phyloP scores from a whole-genome alignment of 2,113 vertebrate genomes.

The Vulpes vulpes region DNA sequence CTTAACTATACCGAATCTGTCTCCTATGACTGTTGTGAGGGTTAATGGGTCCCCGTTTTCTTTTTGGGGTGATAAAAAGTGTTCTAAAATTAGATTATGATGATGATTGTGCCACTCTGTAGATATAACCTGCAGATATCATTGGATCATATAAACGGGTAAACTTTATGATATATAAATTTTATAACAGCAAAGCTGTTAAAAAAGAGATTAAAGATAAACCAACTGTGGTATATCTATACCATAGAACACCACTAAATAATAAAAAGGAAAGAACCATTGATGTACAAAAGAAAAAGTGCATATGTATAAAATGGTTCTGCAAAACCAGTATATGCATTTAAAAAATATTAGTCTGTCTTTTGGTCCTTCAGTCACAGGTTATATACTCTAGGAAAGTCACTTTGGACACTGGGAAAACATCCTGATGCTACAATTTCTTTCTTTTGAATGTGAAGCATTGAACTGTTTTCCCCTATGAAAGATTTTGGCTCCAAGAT shows the following conservation, averaged over 20 bases:
- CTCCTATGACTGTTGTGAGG: neutral
- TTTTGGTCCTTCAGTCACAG: neutral
- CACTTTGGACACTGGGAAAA: neutral
- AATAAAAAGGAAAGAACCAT: neutral
- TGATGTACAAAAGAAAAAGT: neutral
- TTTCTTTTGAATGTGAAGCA: neutral
- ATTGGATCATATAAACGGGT: neutral
- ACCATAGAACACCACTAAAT: neutral
- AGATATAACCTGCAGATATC: neutral
- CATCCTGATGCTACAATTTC: neutral
- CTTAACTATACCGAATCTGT: neutral
- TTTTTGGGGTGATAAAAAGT: neutral
- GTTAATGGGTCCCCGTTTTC: neutral
- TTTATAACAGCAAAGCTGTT: neutral
- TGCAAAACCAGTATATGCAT: neutral
- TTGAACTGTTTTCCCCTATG: neutral
- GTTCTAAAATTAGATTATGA: neutral
- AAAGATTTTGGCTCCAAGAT: neutral
- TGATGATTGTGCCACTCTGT: neutral
- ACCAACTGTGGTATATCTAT: neutral
- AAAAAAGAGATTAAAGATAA: constrained; percentile 4
- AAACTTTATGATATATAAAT: neutral
- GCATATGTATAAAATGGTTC: neutral
- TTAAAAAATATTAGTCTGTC: neutral
- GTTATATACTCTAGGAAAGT: neutral